Conservation (phyloP, 2,113 vertebrate genomes). For the Melanerpes aurifrons region DNA sequence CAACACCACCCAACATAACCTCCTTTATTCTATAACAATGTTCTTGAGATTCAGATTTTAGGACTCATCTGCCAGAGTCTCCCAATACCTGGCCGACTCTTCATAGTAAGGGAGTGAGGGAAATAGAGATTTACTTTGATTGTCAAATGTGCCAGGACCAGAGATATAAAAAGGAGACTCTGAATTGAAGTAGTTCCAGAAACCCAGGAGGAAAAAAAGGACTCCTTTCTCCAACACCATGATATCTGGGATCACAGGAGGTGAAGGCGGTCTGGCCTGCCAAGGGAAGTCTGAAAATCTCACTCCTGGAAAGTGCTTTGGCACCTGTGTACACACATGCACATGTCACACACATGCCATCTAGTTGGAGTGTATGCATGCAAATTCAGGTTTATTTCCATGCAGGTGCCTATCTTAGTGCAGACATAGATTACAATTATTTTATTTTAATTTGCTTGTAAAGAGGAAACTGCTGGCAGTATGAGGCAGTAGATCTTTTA, state of each 20-base stretch:
- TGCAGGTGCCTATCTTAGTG: not conserved
- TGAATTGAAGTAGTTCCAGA: not conserved
- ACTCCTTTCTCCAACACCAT: not conserved
- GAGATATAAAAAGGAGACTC: not conserved
- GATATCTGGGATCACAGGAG: not conserved
- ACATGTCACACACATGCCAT: not conserved
- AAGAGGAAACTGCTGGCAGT: not conserved
- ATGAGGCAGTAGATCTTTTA: not conserved
- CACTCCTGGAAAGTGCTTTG: not conserved
- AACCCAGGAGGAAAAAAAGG: not conserved
- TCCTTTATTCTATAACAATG: constrained; percentile 1
- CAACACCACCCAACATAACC: not conserved
- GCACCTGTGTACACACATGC: not conserved
- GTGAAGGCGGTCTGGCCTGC: not conserved
- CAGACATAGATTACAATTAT: not conserved
- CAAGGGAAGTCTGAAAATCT: not conserved
- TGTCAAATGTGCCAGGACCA: not conserved
- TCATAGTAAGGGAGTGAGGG: not conserved
- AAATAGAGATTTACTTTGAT: not conserved
- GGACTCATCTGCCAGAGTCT: not conserved
- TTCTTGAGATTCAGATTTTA: not conserved
- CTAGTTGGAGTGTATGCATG: not conserved
- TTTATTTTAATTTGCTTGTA: not conserved
- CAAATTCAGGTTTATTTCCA: not conserved
- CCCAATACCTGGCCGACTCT: not conserved